phyloP scores from a whole-genome alignment of 2,888 invertebrate species.

The Rhagonycha lutea region DNA sequence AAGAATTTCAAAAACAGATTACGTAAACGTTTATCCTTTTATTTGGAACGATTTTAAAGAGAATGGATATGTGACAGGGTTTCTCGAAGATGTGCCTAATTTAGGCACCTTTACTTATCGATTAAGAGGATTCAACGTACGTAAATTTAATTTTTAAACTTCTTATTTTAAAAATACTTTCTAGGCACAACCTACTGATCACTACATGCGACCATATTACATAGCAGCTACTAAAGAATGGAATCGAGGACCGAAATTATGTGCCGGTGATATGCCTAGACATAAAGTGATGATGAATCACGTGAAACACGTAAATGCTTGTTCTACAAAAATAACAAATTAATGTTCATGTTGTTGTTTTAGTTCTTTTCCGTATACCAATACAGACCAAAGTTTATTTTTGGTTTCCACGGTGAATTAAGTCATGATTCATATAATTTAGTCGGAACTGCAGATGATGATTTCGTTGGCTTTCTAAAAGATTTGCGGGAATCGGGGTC shows the following conservation, averaged over 20 bases:
- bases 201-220: constrained; percentile 84
- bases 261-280: constrained; percentile 73
- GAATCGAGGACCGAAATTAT: constrained; percentile 59
- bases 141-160: constrained; percentile 8
- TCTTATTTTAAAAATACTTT: constrained; percentile 11
- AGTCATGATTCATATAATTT: constrained; percentile 86
- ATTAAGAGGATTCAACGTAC: constrained; percentile 77
- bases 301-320: constrained; percentile 65
- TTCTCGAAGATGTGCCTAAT: constrained; percentile 83
- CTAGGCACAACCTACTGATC: constrained; percentile 80
- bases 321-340: neutral
- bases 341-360: constrained; percentile 28
- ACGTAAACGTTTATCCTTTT: constrained; percentile 80
- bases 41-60: constrained; percentile 80
- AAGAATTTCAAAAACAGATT: constrained; percentile 64
- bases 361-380: constrained; percentile 66
- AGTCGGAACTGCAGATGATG: constrained; percentile 77
- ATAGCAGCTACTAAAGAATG: constrained; percentile 64
- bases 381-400: constrained; percentile 76
- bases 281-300: constrained; percentile 70
- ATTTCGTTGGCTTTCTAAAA: constrained; percentile 68
- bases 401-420: constrained; percentile 87
- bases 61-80: constrained; percentile 77
- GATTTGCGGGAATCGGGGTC: constrained; percentile 63
- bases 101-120: constrained; percentile 90